These are phyloP conservation scores for Pardalotus punctatus DNA, from an alignment of 2,113 vertebrate species.

Conservation along the genomic window DNA sequence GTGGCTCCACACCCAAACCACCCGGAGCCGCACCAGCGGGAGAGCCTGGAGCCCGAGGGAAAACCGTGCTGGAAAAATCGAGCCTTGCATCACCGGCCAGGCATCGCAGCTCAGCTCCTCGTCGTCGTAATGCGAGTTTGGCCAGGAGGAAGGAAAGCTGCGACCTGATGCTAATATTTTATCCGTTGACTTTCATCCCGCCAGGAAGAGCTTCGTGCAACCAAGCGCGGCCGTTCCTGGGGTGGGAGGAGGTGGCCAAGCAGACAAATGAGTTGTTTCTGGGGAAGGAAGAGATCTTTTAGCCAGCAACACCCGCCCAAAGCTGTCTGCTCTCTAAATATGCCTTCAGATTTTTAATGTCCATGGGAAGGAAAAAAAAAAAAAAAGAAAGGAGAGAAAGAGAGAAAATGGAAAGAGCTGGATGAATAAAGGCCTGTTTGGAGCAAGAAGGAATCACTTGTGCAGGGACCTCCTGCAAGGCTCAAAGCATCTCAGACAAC, in stretches of 20 bases:
- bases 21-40: neutral
- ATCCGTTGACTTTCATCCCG: conserved; percentile 8
- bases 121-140: neutral
- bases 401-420: conserved; percentile 2
- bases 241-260: conserved; percentile 40
- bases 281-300: conserved; percentile 54
- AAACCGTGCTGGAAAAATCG: conserved; percentile 36
- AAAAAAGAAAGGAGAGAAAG: neutral
- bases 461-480: neutral
- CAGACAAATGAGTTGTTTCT: conserved; percentile 48
- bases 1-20: neutral
- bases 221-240: neutral
- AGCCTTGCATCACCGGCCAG: conserved; percentile 53
- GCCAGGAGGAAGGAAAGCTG: neutral
- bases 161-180: conserved; percentile 38
- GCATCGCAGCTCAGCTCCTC: conserved; percentile 1
- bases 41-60: conserved; percentile 22
- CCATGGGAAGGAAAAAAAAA: neutral
- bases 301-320: conserved; percentile 46
- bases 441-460: neutral
- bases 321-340: conserved; percentile 53
- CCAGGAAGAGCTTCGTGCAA: neutral
- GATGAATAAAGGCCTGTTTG: neutral
- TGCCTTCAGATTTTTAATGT: conserved; percentile 56
- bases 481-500: neutral